These are phyloP conservation scores for Drosophila putrida DNA, from an alignment of 2,888 invertebrate species.

Conservation along the genomic window DNA sequence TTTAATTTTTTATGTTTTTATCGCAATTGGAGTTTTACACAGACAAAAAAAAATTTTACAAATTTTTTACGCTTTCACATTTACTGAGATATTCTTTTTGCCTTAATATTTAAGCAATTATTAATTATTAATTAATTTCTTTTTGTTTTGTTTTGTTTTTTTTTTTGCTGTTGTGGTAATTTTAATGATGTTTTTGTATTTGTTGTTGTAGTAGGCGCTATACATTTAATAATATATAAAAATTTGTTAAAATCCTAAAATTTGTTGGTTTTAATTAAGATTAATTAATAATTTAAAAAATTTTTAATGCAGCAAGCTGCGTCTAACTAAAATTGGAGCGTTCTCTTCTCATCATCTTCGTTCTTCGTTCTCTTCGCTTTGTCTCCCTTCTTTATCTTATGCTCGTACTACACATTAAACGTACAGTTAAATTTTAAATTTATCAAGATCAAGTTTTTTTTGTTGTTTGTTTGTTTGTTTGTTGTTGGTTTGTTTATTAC, in stretches of 20 bases:
- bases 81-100: constrained; percentile 77
- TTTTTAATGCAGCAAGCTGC: constrained; percentile 77
- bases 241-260: constrained; percentile 81
- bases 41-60: constrained; percentile 78
- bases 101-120: constrained; percentile 70
- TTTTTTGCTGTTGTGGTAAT: constrained; percentile 37
- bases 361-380: constrained; percentile 5
- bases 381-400: constrained; percentile 29
- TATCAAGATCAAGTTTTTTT: constrained; percentile 75
- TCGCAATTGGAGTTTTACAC: constrained; percentile 75
- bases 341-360: constrained; percentile 11
- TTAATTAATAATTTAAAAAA: constrained; percentile 81
- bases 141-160: constrained; percentile 20
- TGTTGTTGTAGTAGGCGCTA: constrained; percentile 69
- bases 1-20: constrained; percentile 46
- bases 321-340: constrained; percentile 80
- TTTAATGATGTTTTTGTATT: constrained; percentile 38
- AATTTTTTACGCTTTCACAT: constrained; percentile 81
- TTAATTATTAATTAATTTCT: constrained; percentile 29
- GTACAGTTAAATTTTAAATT: constrained; percentile 73
- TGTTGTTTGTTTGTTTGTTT: constrained; percentile 53
- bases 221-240: constrained; percentile 79
- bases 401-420: constrained; percentile 49
- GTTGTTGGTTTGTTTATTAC: constrained; percentile 57
- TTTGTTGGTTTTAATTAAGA: constrained; percentile 81